Base-by-base conservation (phyloP, 2,888 invertebrate species). In the Argyresthia albistria region DNA sequence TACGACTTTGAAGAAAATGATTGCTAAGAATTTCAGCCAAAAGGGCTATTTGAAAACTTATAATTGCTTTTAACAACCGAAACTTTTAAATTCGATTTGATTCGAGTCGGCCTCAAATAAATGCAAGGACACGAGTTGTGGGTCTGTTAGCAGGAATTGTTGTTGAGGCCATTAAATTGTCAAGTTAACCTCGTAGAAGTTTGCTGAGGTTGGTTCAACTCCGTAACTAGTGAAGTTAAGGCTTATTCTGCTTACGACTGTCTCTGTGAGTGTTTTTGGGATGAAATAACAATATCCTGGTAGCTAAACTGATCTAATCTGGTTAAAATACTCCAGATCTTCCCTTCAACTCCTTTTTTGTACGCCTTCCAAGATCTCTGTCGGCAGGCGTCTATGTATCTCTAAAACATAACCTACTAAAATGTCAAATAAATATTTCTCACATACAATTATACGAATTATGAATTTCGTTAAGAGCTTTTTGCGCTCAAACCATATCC, bases 11-110 rank as follows among this genome's bases (percentile, higher is more conserved):
- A 37, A 37, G 48, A 48, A 47, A 48, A 48, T 48, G 14, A 45
- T 45, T 45, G 45, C 45, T 9, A 45, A 45, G 45, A 45, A 48
- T 48, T 48, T 14, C 10, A 8, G 14, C 25, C 42, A 8, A 50
- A 50, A 43, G 43, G 50, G 50, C 50, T 43, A 50, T 50, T 50
- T 25, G 50, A 43, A 50, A 50, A 50, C 50, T 50, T 50, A 50
- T 50, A 50, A 50, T 50, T 50, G 43, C 50, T 50, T 25, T 42
- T 50, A 50, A 50, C 50, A 42, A 50, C 43, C 25, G 12, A 50
- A 50, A 50, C 42, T 50, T 50, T 42, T 43, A n/a, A 42, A 25
- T 50, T 50, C 50, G 43, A 50, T 43, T 43, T 9, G 45, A 45
- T 48, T 14, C 9, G 36, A 35, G 10, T 37, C 46, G 46, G 25